Conservation (phyloP, 2,888 invertebrate genomes). For the Lasioglossum malachurum region DNA sequence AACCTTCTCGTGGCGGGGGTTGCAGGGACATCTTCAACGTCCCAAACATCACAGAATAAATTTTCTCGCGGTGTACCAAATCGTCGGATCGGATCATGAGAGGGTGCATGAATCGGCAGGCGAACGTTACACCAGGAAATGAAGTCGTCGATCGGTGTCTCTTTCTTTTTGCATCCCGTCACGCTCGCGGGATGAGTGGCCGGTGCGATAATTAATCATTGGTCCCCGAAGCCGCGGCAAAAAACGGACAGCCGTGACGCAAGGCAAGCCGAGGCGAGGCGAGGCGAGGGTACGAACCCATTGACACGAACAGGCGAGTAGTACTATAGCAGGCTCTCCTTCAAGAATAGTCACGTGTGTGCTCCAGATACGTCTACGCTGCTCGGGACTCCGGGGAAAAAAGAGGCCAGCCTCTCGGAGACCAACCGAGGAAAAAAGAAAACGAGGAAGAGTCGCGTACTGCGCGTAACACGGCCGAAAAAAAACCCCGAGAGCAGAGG, state of each 20-base stretch:
- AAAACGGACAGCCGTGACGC: slow-evolving; percentile 65
- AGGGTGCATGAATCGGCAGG: not conserved
- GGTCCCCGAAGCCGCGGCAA: slow-evolving; percentile 64
- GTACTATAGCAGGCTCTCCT: slow-evolving; percentile 1
- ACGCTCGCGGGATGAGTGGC: slow-evolving; percentile 51
- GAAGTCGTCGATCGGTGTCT: slow-evolving; percentile 23
- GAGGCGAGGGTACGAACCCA: slow-evolving; percentile 65
- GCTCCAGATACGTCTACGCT: slow-evolving; percentile 3
- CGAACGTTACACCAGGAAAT: slow-evolving; percentile 25
- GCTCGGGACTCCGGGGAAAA: not conserved
- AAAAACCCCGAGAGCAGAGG: not conserved
- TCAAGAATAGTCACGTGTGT: slow-evolving; percentile 20
- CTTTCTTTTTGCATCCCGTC: slow-evolving; percentile 48
- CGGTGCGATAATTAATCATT: slow-evolving; percentile 74
- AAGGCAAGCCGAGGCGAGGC: slow-evolving; percentile 32
- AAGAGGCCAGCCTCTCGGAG: not conserved
- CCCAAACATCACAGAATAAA: not conserved
- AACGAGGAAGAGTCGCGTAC: not conserved
- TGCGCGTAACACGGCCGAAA: not conserved
- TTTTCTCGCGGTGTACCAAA: not conserved
- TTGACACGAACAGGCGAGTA: slow-evolving; percentile 32
- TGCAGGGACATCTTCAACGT: too few species aligned
- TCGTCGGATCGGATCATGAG: not conserved
- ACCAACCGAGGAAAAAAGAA: not conserved
- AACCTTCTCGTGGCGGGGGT: too few species aligned